Percentiles rank a stretch among this genome's conserved stretches.
Conservation (phyloP, 1,140 invertebrate species). For the Vanessa atalanta region DNA sequence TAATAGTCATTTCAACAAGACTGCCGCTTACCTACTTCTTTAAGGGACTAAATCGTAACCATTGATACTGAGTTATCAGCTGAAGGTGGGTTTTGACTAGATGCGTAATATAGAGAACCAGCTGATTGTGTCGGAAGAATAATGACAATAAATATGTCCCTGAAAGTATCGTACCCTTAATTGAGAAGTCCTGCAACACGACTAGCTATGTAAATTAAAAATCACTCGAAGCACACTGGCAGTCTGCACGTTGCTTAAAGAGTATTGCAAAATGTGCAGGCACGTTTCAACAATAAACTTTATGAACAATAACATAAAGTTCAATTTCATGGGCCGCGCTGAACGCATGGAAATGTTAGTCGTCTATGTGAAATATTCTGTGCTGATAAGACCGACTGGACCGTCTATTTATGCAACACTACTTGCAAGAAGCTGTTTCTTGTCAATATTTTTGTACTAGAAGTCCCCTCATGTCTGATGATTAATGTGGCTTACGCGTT, state of each 20-base stretch:
- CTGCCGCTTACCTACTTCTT: too few relatives aligned
- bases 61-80: too few relatives aligned
- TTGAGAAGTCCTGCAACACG: neutral
- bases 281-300: constrained; percentile 8
- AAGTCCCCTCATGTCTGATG: too few relatives aligned
- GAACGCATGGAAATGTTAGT: neutral
- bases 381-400: neutral
- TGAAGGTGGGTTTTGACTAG: too few relatives aligned
- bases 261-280: neutral
- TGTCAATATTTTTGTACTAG: neutral
- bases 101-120: too few relatives aligned
- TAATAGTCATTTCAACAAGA: too few relatives aligned
- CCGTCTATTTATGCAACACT: constrained; percentile 5
- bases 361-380: neutral
- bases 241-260: constrained; percentile 4
- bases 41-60: too few relatives aligned
- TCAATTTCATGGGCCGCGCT: neutral
- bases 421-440: neutral
- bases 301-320: neutral
- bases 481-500: too few relatives aligned
- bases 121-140: too few relatives aligned
- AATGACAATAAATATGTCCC: too few relatives aligned
- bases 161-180: neutral
- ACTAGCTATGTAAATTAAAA: neutral
- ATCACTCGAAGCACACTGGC: neutral